Percentiles rank a stretch among this genome's conserved stretches.
Conservation (phyloP, 1,140 invertebrate genomes). For the Cotesia chilonis region DNA sequence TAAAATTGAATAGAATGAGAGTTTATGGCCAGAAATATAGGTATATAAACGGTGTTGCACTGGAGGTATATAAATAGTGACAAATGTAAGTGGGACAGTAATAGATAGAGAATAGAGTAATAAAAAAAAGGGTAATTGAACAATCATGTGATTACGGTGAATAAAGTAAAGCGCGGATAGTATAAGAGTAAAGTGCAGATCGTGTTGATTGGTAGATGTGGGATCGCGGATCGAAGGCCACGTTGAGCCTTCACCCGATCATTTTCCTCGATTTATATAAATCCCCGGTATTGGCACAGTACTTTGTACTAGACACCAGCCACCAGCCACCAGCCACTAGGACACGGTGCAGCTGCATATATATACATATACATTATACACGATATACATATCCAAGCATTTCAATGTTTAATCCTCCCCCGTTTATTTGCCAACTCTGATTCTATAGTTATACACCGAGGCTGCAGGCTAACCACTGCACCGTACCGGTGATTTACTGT, state of each 20-base stretch:
- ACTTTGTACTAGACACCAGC: too few species aligned
- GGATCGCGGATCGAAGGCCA: conserved; percentile 23
- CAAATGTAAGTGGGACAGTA: too few species aligned
- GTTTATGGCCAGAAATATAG: neutral
- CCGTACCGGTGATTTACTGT: conserved; percentile 31
- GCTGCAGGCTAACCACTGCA: neutral
- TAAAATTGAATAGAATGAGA: conserved; percentile 1
- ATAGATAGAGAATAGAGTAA: conserved; percentile 22
- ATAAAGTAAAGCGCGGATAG: too few species aligned
- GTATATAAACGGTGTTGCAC: too few species aligned
- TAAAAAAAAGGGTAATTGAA: conserved; percentile 25
- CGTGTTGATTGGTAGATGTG: too few species aligned
- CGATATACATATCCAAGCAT: conserved; percentile 4
- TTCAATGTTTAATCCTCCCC: conserved; percentile 8
- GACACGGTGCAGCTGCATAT: too few species aligned
- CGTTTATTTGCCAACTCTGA: conserved; percentile 30
- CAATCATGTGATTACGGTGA: conserved; percentile 1
- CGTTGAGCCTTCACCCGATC: conserved; percentile 26
- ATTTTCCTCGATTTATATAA: conserved; percentile 32
- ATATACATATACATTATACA: too few species aligned
- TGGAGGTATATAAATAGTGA: too few species aligned
- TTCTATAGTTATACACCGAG: too few species aligned
- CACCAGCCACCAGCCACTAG: too few species aligned
- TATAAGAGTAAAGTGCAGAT: too few species aligned
- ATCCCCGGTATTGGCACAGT: neutral